These are phyloP conservation scores for Mus spretus DNA, from an alignment of 2,797 vertebrate genomes.

Conservation along the genomic window DNA sequence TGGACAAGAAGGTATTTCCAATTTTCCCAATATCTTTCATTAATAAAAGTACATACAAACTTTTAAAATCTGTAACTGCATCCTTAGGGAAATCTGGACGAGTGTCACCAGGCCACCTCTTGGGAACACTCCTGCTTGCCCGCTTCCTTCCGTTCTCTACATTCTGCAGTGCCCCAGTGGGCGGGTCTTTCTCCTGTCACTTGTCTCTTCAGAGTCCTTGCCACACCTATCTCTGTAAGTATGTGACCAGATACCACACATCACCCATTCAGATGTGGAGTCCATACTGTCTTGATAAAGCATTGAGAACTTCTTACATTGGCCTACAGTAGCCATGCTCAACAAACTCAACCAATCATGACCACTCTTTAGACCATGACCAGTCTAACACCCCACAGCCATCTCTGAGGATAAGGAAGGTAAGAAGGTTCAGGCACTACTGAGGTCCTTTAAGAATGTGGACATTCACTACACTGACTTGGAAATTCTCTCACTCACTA, in stretches of 20 bases:
- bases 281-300: slow-evolving; percentile 96
- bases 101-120: slow-evolving; percentile 92
- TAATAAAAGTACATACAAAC: slow-evolving; percentile 93
- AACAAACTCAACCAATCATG: slow-evolving; percentile 93
- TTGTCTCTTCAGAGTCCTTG: slow-evolving; percentile 93
- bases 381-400: neutral
- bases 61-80: slow-evolving; percentile 93
- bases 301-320: slow-evolving; percentile 97
- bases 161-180: slow-evolving; percentile 93
- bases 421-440: neutral
- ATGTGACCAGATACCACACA: slow-evolving; percentile 95
- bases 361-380: neutral
- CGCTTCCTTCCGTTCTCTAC: slow-evolving; percentile 93
- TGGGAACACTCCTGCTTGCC: slow-evolving; percentile 89
- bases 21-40: slow-evolving; percentile 95
- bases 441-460: neutral
- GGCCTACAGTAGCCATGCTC: slow-evolving; percentile 96
- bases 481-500: neutral
- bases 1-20: slow-evolving; percentile 94
- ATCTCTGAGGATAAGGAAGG: neutral
- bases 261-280: slow-evolving; percentile 94
- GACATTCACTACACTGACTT: neutral
- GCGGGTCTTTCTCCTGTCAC: slow-evolving; percentile 89
- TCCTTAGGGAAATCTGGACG: slow-evolving; percentile 96
- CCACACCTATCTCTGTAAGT: slow-evolving; percentile 94